Evolutionary conservation across 2,888 invertebrate genomes (phyloP), one percentile per base, ranked within the genome.

Genomic region (Clanis bilineata): DNA sequence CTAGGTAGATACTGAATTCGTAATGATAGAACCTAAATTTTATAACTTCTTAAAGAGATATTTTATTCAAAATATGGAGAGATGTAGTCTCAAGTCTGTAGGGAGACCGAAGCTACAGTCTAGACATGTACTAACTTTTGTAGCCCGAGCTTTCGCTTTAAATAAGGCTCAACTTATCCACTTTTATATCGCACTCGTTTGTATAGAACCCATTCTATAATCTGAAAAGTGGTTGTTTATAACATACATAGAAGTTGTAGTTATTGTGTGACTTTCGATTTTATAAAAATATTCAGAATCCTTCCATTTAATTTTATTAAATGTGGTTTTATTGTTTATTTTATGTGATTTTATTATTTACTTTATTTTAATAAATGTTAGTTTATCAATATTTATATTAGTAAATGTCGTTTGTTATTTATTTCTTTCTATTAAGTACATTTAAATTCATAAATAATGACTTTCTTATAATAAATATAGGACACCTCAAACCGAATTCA

Each of bases 61-160:
- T 60, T 64, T 69, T 62, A 65, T 67, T 71, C 55, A 67, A 60
- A 63, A 55, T 64, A 62, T 61, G 60, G 58, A 56, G 47, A 63
- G 55, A 36, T 47, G 47, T 54, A 62, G 21, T 47, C 25, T 25
- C 9, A 38, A 57, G 54, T 61, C 57, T 55, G 57, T 23, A 41
- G 61, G 61, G 61, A 61, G 57, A 32, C 28, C 2, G 39, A 10
- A 44, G 22, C 56, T 22, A n/a, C 23, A 59, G 72, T 72, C 72
- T 69, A 72, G 69, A 66, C 66, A 54, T 57, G 38, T 39, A 43
- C 54, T 58, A 62, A 67, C 70, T 58, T 67, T 69, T 64, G 56
- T 32, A 45, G 36, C 43, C 60, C 57, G 22, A 63, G 57, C 57
- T 58, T 56, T 61, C 38, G 61, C 32, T 62, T 61, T 64, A 62